Evolutionary conservation across 2,113 vertebrate genomes (phyloP).

Genomic region (Calcarius ornatus): DNA sequence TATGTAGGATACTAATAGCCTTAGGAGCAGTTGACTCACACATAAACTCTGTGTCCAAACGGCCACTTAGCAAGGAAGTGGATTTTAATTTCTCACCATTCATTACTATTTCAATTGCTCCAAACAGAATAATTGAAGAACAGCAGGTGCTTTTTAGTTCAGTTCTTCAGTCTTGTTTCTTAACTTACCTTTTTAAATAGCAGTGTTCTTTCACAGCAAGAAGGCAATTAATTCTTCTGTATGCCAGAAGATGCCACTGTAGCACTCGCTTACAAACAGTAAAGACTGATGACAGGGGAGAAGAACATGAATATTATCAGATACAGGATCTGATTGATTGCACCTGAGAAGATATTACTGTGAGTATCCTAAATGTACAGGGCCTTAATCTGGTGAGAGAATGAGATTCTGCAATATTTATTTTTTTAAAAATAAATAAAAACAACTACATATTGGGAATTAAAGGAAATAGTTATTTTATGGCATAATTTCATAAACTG

Average conservation of each 20-base stretch:
- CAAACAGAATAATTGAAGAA: not conserved
- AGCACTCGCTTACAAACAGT: constrained; percentile 36
- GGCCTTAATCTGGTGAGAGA: not conserved
- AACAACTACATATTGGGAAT: not conserved
- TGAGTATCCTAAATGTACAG: not conserved
- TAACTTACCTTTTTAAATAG: not conserved
- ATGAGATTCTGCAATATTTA: not conserved
- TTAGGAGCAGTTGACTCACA: not conserved
- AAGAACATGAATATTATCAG: not conserved
- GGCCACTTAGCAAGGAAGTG: not conserved
- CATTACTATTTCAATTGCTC: not conserved
- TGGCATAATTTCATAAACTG: constrained; percentile 26
- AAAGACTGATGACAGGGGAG: not conserved
- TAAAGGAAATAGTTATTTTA: constrained; percentile 47
- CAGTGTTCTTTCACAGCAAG: not conserved
- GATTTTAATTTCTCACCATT: constrained; percentile 21
- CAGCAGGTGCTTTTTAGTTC: not conserved
- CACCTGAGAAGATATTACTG: not conserved
- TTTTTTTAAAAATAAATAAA: not conserved
- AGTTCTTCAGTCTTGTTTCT: not conserved
- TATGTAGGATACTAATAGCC: not conserved
- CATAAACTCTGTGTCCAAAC: not conserved
- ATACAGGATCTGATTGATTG: not conserved
- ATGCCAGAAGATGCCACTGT: constrained; percentile 72
- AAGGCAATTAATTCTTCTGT: not conserved